Evolutionary conservation across 2,113 vertebrate species (phyloP).

Genomic region (Zingel zingel): DNA sequence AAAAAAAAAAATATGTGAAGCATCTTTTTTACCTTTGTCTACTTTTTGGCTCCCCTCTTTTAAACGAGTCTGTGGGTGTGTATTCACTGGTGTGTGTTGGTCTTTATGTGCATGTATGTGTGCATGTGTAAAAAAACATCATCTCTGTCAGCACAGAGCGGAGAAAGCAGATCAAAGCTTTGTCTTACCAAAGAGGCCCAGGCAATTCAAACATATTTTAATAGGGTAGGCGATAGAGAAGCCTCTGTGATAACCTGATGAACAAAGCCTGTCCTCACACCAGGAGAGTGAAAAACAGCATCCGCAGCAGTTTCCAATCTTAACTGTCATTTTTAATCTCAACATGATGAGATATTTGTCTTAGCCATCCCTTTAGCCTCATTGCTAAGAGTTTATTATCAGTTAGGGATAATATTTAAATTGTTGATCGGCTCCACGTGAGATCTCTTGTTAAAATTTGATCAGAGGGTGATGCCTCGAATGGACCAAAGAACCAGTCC

Average conservation of each 20-base stretch:
- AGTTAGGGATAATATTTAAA: conserved; percentile 11
- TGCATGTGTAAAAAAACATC: conserved; percentile 40
- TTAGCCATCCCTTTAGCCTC: not conserved
- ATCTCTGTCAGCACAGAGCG: conserved; percentile 56
- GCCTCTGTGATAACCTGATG: conserved; percentile 59
- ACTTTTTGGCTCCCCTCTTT: conserved; percentile 9
- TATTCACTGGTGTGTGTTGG: conserved; percentile 23
- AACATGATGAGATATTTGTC: not conserved
- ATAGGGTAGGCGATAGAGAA: conserved; percentile 67
- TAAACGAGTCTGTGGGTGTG: not conserved
- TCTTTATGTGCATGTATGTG: conserved; percentile 10
- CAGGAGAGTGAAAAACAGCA: conserved; percentile 32
- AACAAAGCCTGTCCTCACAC: conserved; percentile 68
- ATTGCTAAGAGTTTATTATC: conserved; percentile 11
- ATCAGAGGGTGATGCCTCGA: conserved; percentile 31
- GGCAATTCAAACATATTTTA: conserved; percentile 79
- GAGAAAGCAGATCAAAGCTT: conserved; percentile 77
- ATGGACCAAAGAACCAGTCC: conserved; percentile 30
- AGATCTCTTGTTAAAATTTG: conserved; percentile 32
- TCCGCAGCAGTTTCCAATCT: conserved; percentile 29
- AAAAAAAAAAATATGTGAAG: not conserved
- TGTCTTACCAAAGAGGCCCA: conserved; percentile 51
- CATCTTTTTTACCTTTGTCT: not conserved
- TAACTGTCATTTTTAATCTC: conserved; percentile 39
- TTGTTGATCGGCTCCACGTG: not conserved